Base-by-base conservation (phyloP, 1,140 invertebrate species). In the Phymorhynchus buccinoides region DNA sequence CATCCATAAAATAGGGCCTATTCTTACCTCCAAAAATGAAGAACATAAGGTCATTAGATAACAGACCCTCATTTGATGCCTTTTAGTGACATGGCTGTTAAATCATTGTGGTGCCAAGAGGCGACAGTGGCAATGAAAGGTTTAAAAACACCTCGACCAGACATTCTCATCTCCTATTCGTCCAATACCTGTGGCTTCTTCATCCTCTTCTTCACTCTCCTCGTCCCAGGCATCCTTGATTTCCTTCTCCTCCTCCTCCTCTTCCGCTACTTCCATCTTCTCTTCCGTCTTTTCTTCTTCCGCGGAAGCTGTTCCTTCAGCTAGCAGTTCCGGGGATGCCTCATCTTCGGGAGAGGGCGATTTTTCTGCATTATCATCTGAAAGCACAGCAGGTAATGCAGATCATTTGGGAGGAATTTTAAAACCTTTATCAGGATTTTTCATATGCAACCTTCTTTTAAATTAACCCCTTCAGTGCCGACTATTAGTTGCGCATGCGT, bases 151-250 rank as follows among this genome's bases (percentile, higher is more conserved):
- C 18, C 12, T 52, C 52, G 30, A 48, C n/a, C n/a, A n/a, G n/a
- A n/a, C 42, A 56, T 3, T 30, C 16, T 1, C 32, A 73, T 32
- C 32, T 9, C 68, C 9, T 73, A 18, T 32, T 35, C 32, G 4
- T 32, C 32, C 22, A 71, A 35, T 71, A 71, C 68, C 30, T 71
- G 4, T 12, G 30, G 68, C 18, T 12, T 71, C 68, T 14, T 84
- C 77, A 2, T 80, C 66, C 52, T 87, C 85, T 30, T 80, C 87
- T 3, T 84, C 78, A 18, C 37, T 39, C 42, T 62, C 86, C 16
- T 87, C 88, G 79, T 91, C 91, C 79, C 90, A 89, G 1, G 88
- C 88, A 39, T 87, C 87, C 71, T 89, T 87, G 18, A 88, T 86
- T 16, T 89, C 87, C 30, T 87, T 86, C 22, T 84, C 79, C 48